A percentile compares a stretch with the other conserved stretches of the same genome.
Evolutionary conservation across 2,888 invertebrate species (phyloP).

Genomic region (Sylvicola fuscatus): DNA sequence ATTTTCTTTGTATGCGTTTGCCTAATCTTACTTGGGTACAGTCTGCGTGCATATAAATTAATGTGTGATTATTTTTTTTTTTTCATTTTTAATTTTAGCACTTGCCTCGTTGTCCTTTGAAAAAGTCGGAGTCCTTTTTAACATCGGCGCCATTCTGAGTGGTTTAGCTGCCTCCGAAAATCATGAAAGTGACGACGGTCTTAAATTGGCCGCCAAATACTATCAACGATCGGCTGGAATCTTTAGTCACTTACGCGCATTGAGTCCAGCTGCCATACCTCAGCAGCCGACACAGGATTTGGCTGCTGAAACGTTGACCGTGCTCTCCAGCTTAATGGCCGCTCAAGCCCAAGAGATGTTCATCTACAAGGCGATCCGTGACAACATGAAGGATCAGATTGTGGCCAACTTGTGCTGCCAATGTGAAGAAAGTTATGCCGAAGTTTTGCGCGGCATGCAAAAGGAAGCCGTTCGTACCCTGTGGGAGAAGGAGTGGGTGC

Average conservation of each 20-base stretch:
- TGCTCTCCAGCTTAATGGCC: conserved; percentile 74
- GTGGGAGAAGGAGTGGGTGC: conserved; percentile 81
- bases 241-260: conserved; percentile 64
- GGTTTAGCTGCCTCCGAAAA: conserved; percentile 69
- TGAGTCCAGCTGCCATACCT: conserved; percentile 62
- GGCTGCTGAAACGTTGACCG: conserved; percentile 73
- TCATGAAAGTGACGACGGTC: conserved; percentile 76
- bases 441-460: conserved; percentile 70
- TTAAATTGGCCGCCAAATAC: conserved; percentile 79
- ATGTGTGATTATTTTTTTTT: too few species aligned
- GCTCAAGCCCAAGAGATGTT: conserved; percentile 98
- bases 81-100: conserved; percentile 32
- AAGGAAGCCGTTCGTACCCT: conserved; percentile 60
- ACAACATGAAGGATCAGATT: conserved; percentile 86
- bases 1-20: too few species aligned
- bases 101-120: conserved; percentile 80
- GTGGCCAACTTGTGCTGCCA: conserved; percentile 84
- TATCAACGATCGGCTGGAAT: conserved; percentile 88
- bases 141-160: conserved; percentile 87
- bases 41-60: too few species aligned
- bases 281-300: conserved; percentile 94
- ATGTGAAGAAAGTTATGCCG: conserved; percentile 84
- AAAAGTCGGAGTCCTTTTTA: conserved; percentile 86
- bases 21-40: too few species aligned
- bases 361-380: conserved; percentile 84